Conservation (phyloP, 2,888 invertebrate genomes). For the Oxyscelio sp. region DNA sequence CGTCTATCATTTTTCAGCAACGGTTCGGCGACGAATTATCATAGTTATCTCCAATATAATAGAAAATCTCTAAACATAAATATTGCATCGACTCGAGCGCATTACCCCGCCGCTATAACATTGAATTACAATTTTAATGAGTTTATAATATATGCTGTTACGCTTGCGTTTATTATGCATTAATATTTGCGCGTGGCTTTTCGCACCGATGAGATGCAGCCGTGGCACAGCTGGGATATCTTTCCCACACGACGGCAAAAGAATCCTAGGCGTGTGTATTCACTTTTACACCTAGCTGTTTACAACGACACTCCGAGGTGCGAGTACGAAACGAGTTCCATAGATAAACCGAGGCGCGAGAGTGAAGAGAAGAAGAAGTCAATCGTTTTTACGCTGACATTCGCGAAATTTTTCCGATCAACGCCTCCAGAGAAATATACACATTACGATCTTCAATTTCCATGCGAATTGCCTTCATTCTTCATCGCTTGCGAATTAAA, state of each 20-base stretch:
- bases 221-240: conserved; percentile 22
- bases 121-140: conserved; percentile 67
- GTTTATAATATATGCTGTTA: conserved; percentile 50
- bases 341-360: conserved; percentile 40
- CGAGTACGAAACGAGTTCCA: conserved; percentile 48
- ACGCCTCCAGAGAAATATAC: conserved; percentile 4
- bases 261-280: conserved; percentile 43
- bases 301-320: conserved; percentile 29
- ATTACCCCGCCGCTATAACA: conserved; percentile 30
- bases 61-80: conserved; percentile 51
- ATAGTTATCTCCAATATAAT: conserved; percentile 42
- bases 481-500: not conserved
- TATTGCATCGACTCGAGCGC: conserved; percentile 52
- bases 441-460: conserved; percentile 5
- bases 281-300: conserved; percentile 53
- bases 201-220: conserved; percentile 24
- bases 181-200: conserved; percentile 63
- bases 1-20: not conserved
- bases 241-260: conserved; percentile 53
- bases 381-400: conserved; percentile 41
- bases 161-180: conserved; percentile 63
- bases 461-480: not conserved
- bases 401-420: conserved; percentile 15
- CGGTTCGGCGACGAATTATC: conserved; percentile 19
- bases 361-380: conserved; percentile 34